A percentile compares a stretch with the other conserved stretches of the same genome.
Evolutionary conservation across 2,113 vertebrate species (phyloP).

Genomic region (Cyprinodon variegatus): DNA sequence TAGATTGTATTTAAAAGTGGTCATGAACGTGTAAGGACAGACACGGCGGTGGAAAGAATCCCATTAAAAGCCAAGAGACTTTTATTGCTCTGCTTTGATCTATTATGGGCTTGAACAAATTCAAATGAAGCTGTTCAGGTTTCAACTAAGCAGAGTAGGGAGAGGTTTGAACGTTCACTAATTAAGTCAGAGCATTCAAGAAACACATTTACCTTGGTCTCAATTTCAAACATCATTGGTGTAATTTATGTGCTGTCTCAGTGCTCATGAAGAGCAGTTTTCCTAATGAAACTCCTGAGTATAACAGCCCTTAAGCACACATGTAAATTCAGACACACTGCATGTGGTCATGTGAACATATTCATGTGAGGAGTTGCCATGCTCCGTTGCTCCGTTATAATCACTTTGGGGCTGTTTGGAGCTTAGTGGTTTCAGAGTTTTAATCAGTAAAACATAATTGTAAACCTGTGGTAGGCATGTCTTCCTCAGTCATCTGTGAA

Average conservation of each 20-base stretch:
- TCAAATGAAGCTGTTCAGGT: conserved; percentile 30
- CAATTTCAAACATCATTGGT: conserved; percentile 67
- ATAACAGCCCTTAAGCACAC: conserved; percentile 48
- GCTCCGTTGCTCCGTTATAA: conserved; percentile 54
- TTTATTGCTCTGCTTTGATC: conserved; percentile 43
- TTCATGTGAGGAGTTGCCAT: conserved; percentile 23
- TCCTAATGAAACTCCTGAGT: conserved; percentile 57
- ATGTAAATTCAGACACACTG: conserved; percentile 14
- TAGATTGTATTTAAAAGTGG: neutral
- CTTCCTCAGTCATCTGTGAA: neutral
- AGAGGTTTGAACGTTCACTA: conserved; percentile 57
- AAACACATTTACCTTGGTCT: conserved; percentile 56
- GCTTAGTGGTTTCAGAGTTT: conserved; percentile 19
- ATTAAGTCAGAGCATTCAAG: conserved; percentile 68
- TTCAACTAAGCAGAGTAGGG: conserved; percentile 35
- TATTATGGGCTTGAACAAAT: conserved; percentile 10
- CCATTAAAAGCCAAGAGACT: conserved; percentile 11
- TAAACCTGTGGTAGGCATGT: conserved; percentile 21
- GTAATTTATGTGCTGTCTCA: conserved; percentile 50
- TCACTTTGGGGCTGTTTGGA: conserved; percentile 36
- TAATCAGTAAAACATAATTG: conserved; percentile 8
- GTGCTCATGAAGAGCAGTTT: conserved; percentile 49
- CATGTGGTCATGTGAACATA: conserved; percentile 3
- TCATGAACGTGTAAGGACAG: conserved; percentile 13
- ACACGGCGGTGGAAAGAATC: neutral